A percentile compares a stretch with the other conserved stretches of the same genome.
Evolutionary conservation across 1,140 invertebrate genomes (phyloP).

Genomic region (Saccostrea echinata): DNA sequence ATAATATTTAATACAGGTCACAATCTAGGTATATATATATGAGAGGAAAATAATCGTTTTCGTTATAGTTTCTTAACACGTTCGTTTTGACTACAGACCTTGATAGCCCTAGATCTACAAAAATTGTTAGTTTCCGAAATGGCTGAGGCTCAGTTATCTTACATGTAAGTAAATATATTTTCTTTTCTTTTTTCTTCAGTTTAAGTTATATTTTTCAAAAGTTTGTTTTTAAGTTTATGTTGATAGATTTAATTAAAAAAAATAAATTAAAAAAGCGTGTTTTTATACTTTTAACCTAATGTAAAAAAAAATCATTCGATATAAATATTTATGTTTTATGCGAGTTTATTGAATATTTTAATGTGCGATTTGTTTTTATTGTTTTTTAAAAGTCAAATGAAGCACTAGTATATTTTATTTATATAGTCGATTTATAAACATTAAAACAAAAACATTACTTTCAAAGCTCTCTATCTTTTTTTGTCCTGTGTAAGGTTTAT

Average conservation of each 20-base stretch:
- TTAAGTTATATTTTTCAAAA: slow-evolving; percentile 13
- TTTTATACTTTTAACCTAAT: too few relatives aligned
- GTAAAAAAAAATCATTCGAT: too few relatives aligned
- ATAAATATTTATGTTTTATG: too few relatives aligned
- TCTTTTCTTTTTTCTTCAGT: neutral
- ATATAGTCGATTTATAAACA: neutral
- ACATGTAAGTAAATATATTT: slow-evolving; percentile 14
- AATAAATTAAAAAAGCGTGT: too few relatives aligned
- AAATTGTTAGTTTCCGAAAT: slow-evolving; percentile 7
- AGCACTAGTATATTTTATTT: too few relatives aligned
- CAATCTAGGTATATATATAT: too few relatives aligned
- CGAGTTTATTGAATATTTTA: neutral
- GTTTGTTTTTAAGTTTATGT: neutral
- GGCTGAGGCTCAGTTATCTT: slow-evolving; percentile 14
- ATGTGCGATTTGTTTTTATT: too few relatives aligned
- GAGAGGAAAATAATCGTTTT: too few relatives aligned
- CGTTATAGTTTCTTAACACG: neutral
- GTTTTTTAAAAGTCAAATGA: too few relatives aligned
- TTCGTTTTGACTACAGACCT: neutral
- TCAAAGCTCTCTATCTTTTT: slow-evolving; percentile 4
- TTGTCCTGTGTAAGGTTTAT: neutral
- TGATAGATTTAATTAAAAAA: too few relatives aligned
- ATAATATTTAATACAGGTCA: too few relatives aligned
- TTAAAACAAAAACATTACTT: slow-evolving; percentile 7
- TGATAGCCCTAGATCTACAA: neutral